Evolutionary conservation across 2,797 vertebrate species (phyloP), one percentile per base, ranked within the genome.

Genomic region (Xerus rutilus): DNA sequence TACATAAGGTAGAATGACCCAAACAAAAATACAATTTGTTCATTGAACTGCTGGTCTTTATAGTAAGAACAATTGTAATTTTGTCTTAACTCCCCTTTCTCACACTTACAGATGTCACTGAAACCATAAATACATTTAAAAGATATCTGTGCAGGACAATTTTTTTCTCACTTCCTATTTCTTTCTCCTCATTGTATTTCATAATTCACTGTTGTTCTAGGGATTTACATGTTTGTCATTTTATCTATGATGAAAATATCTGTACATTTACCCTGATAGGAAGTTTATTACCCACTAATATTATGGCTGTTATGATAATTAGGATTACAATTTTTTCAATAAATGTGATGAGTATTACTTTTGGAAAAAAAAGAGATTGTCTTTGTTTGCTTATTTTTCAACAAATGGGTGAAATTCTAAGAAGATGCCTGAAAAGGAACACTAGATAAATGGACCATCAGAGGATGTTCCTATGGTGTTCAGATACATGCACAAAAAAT

Each of bases 221-320:
- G 97, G 96, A 97, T 97, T 95, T 97, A 84, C 96, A 81, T 89
- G 87, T 94, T 97, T 98, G 25, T 78, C 78, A 93, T 93, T 96
- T 92, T 97, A 95, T 96, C 87, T 92, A 76, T 28, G 64, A 82
- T 95, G 64, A 98, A 81, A 70, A 95, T 67, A 97, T 77, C 79
- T 90, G 49, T 39, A 94, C 94, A 94, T 73, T 95, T 96, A 96
- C 65, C 73, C 98, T 97, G 85, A 86, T 97, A 70, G 18, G 20
- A 89, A 67, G 28, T 81, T 4, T 74, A 17, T 49, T 62, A 72
- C 59, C 30, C 6, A 52, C 88, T 93, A 83, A 96, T 97, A 97
- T 97, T 91, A 94, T 94, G 86, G 65, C 91, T 98, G 39, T 43
- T 90, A 94, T 52, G 30, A 74, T 73, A 39, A 7, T 91, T 79